A percentile compares a stretch with the other conserved stretches of the same genome.
Evolutionary conservation across 2,797 vertebrate species (phyloP).

Genomic region (Bradypodion ventrale): DNA sequence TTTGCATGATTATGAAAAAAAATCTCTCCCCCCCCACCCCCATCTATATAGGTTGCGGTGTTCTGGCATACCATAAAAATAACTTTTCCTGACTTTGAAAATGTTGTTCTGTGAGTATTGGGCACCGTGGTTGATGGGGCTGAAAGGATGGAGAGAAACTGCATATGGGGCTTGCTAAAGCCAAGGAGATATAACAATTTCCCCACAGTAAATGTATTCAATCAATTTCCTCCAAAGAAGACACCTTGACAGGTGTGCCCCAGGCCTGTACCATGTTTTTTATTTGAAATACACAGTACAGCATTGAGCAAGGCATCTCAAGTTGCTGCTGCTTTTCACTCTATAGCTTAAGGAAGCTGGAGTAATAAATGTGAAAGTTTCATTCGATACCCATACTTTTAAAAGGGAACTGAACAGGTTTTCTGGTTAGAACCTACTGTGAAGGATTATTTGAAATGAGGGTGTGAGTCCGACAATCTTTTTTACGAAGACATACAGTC

Average conservation of each 20-base stretch:
- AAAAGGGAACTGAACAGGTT: slow-evolving; percentile 1
- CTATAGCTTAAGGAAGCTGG: not conserved
- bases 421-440: not conserved
- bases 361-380: not conserved
- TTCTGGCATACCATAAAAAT: too few relatives aligned
- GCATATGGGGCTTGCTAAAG: not conserved
- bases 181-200: not conserved
- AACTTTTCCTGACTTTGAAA: too few relatives aligned
- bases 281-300: not conserved
- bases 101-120: too few relatives aligned
- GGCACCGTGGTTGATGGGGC: not conserved
- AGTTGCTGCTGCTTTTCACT: not conserved
- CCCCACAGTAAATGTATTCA: not conserved
- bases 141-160: not conserved
- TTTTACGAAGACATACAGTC: not conserved
- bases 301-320: not conserved
- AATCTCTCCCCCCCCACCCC: too few relatives aligned
- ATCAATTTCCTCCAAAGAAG: not conserved
- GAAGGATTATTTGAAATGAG: not conserved
- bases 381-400: not conserved
- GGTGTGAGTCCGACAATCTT: not conserved
- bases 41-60: too few relatives aligned
- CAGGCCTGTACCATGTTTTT: not conserved
- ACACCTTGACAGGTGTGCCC: not conserved
- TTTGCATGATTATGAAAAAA: too few relatives aligned